Evolutionary conservation across 2,113 vertebrate species (phyloP), one percentile per base, ranked within the genome.

Genomic region (Scophthalmus maximus): DNA sequence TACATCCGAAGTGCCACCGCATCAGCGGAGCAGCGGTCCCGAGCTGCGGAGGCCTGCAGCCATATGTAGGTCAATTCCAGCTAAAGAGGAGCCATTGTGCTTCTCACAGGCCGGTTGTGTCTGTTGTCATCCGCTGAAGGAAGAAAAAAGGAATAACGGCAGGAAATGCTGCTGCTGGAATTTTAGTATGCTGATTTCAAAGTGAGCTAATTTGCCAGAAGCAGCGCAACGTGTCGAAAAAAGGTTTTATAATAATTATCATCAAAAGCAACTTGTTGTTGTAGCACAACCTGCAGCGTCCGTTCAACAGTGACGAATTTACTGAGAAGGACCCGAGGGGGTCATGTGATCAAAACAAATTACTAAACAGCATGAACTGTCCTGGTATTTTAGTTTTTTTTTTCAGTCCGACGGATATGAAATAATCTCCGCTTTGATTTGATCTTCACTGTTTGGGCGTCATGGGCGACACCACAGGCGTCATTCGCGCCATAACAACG

Each of bases 241-340:
- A 79, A 75, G 46, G 32, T 57, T 58, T 80, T 64, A 70, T 65
- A n/a, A n/a, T n/a, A 25, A 64, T 73, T 60, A 77, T 81, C 44
- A 76, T 73, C 49, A 87, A 81, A 83, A 83, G 64, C 68, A 74
- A 42, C 64, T n/a, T 86, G 53, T 73, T 85, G 71, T 73, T 60
- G 15, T 40, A 75, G 61, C 15, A 61, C 29, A 38, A 23, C 57
- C 46, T 68, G 30, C 11, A 36, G 47, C 46, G 18, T 49, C 36
- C 15, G 38, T 60, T 81, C 29, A 80, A 81, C 6, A 67, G 22
- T 15, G 65, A 25, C 18, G 18, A 27, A 71, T 81, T 72, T 76
- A 73, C 18, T 60, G 17, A n/a, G n/a, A 66, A 47, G 29, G 50
- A 77, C 29, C 42, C 30, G 34, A 47, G 74, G 27, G 22, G 17